Base-by-base conservation (phyloP, 2,797 vertebrate species). In the Typhlichthys eigenmanni region DNA sequence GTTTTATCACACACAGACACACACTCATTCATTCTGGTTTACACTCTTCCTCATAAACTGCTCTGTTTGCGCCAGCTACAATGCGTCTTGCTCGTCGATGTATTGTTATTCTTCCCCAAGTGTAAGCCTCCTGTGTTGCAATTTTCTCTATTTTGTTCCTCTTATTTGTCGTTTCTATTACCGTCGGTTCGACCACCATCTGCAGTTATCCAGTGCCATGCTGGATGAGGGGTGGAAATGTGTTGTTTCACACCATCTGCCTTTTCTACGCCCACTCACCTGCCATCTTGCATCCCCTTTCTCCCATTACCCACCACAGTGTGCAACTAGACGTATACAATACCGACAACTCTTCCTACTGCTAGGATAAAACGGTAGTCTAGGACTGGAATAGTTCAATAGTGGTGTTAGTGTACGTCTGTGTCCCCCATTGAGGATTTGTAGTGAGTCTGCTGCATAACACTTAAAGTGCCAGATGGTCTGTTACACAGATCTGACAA, bases 191-290 rank as follows among this genome's bases (percentile, higher is more conserved):
- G 53, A 2, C 13, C 34, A 2, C 47, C 50, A 54, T 54, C 14
- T 46, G 10, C 14, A 47, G 43, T 43, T 47, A 47, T 55, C 47
- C 38, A 46, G 16, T 29, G 47, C 43, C 56, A 56, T 24, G 56
- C 66, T 67, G 66, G 53, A 59, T 54, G 47, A 62, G 58, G 32
- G 34, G 52, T 61, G 51, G 14, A 46, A 48, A 46, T 47, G 69
- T 69, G 63, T 62, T 66, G 50, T 67, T 81, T 75, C 78, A 79
- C 74, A 79, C 79, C 68, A 82, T 58, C 58, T 64, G 66, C 58
- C 55, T 69, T 71, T 72, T 62, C 69, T 74, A 51, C 67, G 38
- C 75, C 66, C 66, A 72, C 70, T 64, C 61, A 60, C 51, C 16
- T 56, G 13, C 48, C 13, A 19, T 29, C 34, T 48, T 32, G 11